phyloP scores from a whole-genome alignment of 2,113 vertebrate genomes.

The Colossoma macropomum region DNA sequence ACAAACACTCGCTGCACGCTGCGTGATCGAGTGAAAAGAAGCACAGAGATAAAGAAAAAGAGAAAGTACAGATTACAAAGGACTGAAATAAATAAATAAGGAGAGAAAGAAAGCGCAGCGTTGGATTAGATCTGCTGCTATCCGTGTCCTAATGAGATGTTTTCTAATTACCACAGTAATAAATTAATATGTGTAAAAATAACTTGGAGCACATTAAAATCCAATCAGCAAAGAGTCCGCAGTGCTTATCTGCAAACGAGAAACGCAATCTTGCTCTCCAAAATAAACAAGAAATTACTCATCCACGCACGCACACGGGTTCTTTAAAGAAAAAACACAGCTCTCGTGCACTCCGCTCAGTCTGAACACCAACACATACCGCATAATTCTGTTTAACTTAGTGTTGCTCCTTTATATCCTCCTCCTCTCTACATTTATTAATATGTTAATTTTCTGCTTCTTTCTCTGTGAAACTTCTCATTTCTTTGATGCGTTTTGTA shows the following conservation, averaged over 20 bases:
- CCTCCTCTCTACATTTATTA: too few species aligned
- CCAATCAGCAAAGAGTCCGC: constrained; percentile 3
- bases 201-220: neutral
- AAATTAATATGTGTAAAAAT: constrained; percentile 14
- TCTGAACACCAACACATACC: neutral
- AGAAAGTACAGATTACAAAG: too few species aligned
- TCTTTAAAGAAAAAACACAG: neutral
- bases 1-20: too few species aligned
- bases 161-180: constrained; percentile 2
- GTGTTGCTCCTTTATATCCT: too few species aligned
- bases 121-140: constrained; percentile 1
- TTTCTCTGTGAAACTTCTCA: too few species aligned
- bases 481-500: too few species aligned
- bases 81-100: neutral
- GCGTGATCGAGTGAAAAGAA: neutral
- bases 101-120: neutral
- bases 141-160: constrained; percentile 5
- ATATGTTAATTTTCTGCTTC: too few species aligned
- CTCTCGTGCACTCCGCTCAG: too few species aligned
- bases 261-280: neutral
- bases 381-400: too few species aligned
- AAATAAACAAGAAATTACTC: constrained; percentile 28
- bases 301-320: neutral
- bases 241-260: neutral
- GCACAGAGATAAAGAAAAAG: too few species aligned